Evolutionary conservation across 1,140 invertebrate species (phyloP), one percentile per base, ranked within the genome.

Genomic region (Rhagoletis zephyria): DNA sequence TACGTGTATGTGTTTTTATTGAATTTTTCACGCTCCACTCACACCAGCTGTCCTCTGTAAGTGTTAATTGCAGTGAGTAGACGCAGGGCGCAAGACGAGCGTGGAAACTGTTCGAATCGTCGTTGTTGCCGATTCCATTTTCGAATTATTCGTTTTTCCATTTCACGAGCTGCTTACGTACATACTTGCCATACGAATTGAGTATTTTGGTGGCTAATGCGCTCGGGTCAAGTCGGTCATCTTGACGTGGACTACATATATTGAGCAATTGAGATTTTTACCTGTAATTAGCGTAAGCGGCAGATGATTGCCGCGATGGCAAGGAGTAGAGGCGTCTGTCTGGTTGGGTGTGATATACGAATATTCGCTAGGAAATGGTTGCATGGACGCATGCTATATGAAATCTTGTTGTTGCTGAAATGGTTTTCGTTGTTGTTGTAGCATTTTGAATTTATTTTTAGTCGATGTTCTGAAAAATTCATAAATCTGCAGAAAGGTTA

Each of bases 11-110:
- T 81, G 65, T n/a, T 77, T 87, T 60, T 87, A 77, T 40, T 77
- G 40, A 42, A 60, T 40, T 61, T 61, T 87, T 87, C 56, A 87
- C 67, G 70, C 87, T 77, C 48, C 40, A 19, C 70, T 87, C 70
- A 77, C 70, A 63, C 67, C 59, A 45, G 42, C 87, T 56, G 74
- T 74, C 67, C 45, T 67, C n/a, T 61, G 14, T 87, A 56, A 60
- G 70, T 81, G 85, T 85, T 85, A 85, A 85, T 85, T 61, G 87
- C 67, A 51, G 65, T 87, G 86, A 70, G 64, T 87, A 87, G 30
- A 48, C 30, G 30, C 30, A 30, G 30, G 30, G 30, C 30, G 30
- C 30, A 51, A 87, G 56, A 3, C 86, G 67, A 70, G 42, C 9
- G 63, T 86, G 85, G 59, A 86, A 61, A 63, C 40, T 56, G 48